A percentile compares a stretch with the other conserved stretches of the same genome.
These are phyloP conservation scores for Aradus depressus DNA, from an alignment of 2,888 invertebrate genomes.

Conservation along the genomic window DNA sequence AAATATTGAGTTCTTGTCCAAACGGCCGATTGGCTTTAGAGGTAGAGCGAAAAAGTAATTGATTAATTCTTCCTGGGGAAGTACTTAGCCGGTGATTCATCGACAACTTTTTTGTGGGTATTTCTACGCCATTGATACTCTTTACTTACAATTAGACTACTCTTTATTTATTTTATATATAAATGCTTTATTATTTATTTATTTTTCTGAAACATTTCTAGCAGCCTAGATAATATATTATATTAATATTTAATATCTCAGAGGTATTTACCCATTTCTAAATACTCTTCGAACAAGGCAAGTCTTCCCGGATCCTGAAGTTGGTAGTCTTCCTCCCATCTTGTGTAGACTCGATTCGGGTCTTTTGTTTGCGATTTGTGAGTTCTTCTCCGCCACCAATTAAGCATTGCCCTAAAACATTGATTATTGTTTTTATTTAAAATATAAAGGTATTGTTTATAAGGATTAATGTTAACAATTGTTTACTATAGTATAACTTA, in stretches of 20 bases:
- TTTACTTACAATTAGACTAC: no score
- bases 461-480: background rate
- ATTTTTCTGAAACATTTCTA: background rate
- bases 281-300: slow-evolving; percentile 89
- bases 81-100: no score
- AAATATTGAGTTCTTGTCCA: no score
- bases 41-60: no score
- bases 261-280: slow-evolving; percentile 81
- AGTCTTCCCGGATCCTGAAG: slow-evolving; percentile 78
- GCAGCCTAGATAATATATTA: background rate
- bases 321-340: slow-evolving; percentile 92
- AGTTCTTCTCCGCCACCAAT: slow-evolving; percentile 77
- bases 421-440: background rate
- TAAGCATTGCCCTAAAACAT: slow-evolving; percentile 60
- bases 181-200: background rate
- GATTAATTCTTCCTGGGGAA: no score
- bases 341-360: slow-evolving; percentile 57
- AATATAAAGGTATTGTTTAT: background rate
- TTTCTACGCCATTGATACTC: no score
- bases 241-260: background rate
- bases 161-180: no score
- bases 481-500: slow-evolving; percentile 41
- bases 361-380: slow-evolving; percentile 53
- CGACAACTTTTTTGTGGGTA: no score
- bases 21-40: no score